Evolutionary conservation across 2,797 vertebrate species (phyloP).

Genomic region (Champsocephalus gunnari): DNA sequence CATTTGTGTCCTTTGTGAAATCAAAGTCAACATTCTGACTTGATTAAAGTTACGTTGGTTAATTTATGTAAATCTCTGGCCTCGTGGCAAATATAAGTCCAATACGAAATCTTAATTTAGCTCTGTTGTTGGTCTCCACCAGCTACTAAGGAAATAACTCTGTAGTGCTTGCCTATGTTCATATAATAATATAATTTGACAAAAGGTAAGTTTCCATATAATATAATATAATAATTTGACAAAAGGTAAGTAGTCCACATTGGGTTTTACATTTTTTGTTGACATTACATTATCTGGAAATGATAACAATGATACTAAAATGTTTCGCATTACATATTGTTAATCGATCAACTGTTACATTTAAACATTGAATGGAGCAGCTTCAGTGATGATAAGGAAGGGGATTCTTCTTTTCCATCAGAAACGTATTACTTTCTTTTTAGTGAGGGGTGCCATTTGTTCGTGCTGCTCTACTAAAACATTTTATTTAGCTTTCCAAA

Average conservation of each 20-base stretch:
- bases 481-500: constrained; percentile 30
- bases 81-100: neutral
- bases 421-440: constrained; percentile 1
- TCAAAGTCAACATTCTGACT: too few species aligned
- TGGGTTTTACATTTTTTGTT: neutral
- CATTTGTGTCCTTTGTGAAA: too few species aligned
- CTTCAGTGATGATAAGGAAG: constrained; percentile 3
- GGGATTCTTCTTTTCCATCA: neutral
- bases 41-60: neutral
- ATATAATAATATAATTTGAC: too few species aligned
- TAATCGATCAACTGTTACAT: neutral
- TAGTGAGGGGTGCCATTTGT: constrained; percentile 12
- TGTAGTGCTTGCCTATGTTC: too few species aligned
- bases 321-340: neutral
- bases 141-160: neutral
- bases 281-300: too few species aligned
- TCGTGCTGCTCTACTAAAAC: neutral
- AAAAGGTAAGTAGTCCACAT: neutral
- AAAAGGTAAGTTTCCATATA: too few species aligned
- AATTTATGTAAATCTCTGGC: neutral
- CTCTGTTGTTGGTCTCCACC: neutral
- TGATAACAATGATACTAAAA: neutral
- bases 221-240: too few species aligned
- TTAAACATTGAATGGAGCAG: neutral
- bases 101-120: neutral